Conservation (phyloP, 2,113 vertebrate genomes). For the Pachyramphus minor region DNA sequence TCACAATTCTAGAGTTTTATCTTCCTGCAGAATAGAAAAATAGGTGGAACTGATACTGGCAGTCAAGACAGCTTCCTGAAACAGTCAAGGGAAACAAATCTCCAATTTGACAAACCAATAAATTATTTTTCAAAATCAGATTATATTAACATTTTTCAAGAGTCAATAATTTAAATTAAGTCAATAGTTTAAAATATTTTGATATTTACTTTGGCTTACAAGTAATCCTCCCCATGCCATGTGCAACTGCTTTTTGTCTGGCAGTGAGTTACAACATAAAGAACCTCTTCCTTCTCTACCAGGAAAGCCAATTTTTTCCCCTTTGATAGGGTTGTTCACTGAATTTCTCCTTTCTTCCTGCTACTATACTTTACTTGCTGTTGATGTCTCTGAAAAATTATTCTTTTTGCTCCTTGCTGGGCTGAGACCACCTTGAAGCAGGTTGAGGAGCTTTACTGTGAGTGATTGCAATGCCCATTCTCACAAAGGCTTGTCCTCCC, state of each 20-base stretch:
- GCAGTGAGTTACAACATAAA: background rate
- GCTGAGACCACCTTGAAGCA: background rate
- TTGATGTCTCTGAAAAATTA: background rate
- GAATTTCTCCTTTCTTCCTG: background rate
- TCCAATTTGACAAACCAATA: background rate
- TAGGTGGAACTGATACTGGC: background rate
- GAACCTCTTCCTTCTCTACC: background rate
- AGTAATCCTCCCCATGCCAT: background rate
- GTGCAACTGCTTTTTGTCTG: background rate
- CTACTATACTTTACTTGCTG: background rate
- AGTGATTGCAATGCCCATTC: background rate
- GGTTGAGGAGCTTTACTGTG: background rate
- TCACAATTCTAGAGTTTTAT: background rate
- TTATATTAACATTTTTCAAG: background rate
- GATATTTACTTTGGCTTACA: background rate
- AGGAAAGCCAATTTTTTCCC: background rate
- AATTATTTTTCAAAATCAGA: background rate
- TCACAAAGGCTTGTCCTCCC: background rate
- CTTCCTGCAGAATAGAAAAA: background rate
- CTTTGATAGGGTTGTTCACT: background rate
- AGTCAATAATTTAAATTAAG: background rate
- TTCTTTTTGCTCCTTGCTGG: background rate
- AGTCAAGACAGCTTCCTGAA: background rate
- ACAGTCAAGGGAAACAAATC: background rate
- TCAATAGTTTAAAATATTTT: background rate